Evolutionary conservation across 1,140 invertebrate genomes (phyloP).

Genomic region (Conopomorpha cramerella): DNA sequence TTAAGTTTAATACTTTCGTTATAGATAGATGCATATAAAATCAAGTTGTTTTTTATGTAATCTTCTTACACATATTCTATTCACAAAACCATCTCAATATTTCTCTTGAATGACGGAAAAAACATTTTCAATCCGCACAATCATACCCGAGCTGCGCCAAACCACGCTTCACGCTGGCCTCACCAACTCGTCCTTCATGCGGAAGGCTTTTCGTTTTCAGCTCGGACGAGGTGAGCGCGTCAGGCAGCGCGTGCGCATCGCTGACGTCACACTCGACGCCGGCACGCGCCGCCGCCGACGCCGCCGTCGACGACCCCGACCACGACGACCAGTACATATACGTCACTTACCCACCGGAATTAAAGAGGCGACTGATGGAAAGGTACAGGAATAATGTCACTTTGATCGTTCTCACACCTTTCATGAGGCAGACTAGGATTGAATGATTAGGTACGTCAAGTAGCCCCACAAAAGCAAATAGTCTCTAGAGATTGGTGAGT

Average conservation of each 20-base stretch:
- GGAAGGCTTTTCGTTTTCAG: conserved; percentile 24
- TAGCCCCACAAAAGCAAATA: too few species aligned
- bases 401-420: conserved; percentile 33
- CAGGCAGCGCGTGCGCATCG: conserved; percentile 64
- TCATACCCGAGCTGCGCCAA: background rate
- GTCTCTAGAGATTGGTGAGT: too few species aligned
- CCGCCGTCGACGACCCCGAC: conserved; percentile 43
- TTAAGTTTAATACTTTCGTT: too few species aligned
- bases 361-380: conserved; percentile 78
- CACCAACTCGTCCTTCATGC: background rate
- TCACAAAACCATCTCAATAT: too few species aligned
- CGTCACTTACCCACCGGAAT: conserved; percentile 82
- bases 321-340: conserved; percentile 80
- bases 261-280: conserved; percentile 67
- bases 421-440: conserved; percentile 30
- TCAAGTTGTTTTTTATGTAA: background rate
- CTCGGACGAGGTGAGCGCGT: conserved; percentile 67
- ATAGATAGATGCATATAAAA: background rate
- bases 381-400: conserved; percentile 65
- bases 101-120: too few species aligned
- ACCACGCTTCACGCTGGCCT: background rate
- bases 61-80: too few species aligned
- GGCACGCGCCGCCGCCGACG: conserved; percentile 50
- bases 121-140: too few species aligned
- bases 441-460: conserved; percentile 21